phyloP scores from a whole-genome alignment of 2,888 invertebrate genomes.

The Galerucella calmariensis region DNA sequence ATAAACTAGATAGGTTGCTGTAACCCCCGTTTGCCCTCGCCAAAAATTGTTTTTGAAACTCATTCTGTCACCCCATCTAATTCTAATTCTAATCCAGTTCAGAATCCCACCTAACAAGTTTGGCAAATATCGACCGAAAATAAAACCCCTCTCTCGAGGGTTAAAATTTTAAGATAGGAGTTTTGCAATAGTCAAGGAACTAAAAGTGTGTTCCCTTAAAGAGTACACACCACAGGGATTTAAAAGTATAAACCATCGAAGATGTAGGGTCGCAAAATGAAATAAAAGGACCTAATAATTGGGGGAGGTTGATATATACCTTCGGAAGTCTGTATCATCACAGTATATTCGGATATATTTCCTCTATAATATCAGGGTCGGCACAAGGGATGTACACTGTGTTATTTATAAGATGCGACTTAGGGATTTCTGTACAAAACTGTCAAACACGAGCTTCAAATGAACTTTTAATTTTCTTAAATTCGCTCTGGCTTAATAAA shows the following conservation, averaged over 20 bases:
- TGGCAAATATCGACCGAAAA: constrained; percentile 12
- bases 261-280: constrained; percentile 7
- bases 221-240: constrained; percentile 9
- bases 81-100: constrained; percentile 3
- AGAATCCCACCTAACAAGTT: constrained; percentile 10
- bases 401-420: too few species aligned
- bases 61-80: not conserved
- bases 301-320: not conserved
- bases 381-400: not conserved
- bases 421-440: too few species aligned
- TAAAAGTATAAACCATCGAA: constrained; percentile 5
- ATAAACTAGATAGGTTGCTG: not conserved
- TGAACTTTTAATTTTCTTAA: too few species aligned
- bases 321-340: not conserved
- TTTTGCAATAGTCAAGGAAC: constrained; percentile 10
- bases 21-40: not conserved
- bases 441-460: too few species aligned
- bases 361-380: not conserved
- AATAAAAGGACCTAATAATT: not conserved
- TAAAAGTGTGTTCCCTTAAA: constrained; percentile 8
- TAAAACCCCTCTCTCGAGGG: constrained; percentile 10
- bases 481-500: too few species aligned
- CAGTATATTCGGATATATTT: not conserved
- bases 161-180: constrained; percentile 5
- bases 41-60: not conserved